Percentiles rank a stretch among this genome's conserved stretches.
These are phyloP conservation scores for Esox lucius DNA, from an alignment of 2,797 vertebrate genomes.

Conservation along the genomic window DNA sequence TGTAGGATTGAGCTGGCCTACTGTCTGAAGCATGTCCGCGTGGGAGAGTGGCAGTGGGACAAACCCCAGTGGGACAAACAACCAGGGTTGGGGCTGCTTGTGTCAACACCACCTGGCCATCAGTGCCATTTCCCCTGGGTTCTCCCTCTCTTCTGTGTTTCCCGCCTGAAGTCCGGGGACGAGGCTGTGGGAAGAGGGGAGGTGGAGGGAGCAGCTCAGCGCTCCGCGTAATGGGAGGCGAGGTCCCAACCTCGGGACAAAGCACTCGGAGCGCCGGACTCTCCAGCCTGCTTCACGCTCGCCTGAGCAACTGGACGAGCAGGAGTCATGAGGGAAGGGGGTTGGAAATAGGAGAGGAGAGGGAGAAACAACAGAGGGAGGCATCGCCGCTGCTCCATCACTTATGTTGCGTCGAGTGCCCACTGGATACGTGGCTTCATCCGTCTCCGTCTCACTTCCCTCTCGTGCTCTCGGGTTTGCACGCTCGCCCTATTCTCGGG, in stretches of 20 bases:
- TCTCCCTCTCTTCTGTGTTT: not conserved
- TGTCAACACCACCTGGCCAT: constrained; percentile 1
- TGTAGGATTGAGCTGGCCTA: not conserved
- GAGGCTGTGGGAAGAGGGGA: constrained; percentile 18
- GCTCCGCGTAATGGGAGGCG: constrained; percentile 50
- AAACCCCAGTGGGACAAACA: not conserved
- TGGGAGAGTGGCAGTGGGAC: not conserved
- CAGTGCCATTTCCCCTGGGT: not conserved
- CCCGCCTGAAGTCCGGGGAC: not conserved
- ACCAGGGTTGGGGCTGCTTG: too few relatives aligned
- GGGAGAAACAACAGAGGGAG: constrained; percentile 16
- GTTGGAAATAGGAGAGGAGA: constrained; percentile 34
- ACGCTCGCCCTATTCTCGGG: constrained; percentile 48
- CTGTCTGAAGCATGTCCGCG: not conserved
- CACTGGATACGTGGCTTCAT: constrained; percentile 48
- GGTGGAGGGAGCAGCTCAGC: constrained; percentile 28
- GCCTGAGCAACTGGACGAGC: constrained; percentile 69
- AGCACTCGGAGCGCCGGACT: constrained; percentile 55
- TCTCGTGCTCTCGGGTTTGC: constrained; percentile 17
- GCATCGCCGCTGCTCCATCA: not conserved
- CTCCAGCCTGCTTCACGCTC: constrained; percentile 57
- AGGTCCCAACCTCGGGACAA: constrained; percentile 55
- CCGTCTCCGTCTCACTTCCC: constrained; percentile 6
- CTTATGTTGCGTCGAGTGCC: constrained; percentile 45
- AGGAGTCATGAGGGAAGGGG: constrained; percentile 15